A percentile compares a stretch with the other conserved stretches of the same genome.
Evolutionary conservation across 2,113 vertebrate genomes (phyloP).

Genomic region (Sminthopsis crassicaudata): DNA sequence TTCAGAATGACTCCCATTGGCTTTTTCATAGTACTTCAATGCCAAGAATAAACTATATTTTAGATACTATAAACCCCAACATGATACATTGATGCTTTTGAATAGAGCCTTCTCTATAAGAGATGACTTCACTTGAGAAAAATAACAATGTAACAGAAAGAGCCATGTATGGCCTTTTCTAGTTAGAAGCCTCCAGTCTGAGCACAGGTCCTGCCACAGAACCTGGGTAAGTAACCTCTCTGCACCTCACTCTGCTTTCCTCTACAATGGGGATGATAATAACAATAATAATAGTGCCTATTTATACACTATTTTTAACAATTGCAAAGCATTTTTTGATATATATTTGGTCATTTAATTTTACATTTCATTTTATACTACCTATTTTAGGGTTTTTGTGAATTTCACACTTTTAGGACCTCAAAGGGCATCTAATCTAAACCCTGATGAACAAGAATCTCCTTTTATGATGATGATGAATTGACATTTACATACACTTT

Average conservation of each 20-base stretch:
- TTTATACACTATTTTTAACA: background rate
- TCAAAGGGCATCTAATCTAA: background rate
- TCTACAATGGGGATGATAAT: background rate
- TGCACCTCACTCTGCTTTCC: background rate
- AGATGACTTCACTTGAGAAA: background rate
- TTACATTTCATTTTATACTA: background rate
- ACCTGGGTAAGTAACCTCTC: background rate
- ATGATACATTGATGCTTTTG: slow-evolving; percentile 29
- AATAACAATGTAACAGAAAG: background rate
- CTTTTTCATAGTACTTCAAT: background rate
- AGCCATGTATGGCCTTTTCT: background rate
- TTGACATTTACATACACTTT: background rate
- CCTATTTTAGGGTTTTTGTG: background rate
- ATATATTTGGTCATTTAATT: background rate
- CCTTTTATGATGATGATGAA: background rate
- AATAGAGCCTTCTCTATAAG: slow-evolving; percentile 9
- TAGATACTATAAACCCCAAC: slow-evolving; percentile 52
- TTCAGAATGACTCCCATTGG: slow-evolving; percentile 46
- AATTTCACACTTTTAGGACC: background rate
- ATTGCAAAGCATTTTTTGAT: background rate
- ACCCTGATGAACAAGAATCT: too few relatives aligned
- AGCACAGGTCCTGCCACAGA: background rate
- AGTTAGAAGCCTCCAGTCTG: background rate
- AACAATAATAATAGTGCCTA: background rate
- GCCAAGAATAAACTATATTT: slow-evolving; percentile 39